These are phyloP conservation scores for Laticauda laticaudata DNA, from an alignment of 2,113 vertebrate genomes.

Conservation along the genomic window DNA sequence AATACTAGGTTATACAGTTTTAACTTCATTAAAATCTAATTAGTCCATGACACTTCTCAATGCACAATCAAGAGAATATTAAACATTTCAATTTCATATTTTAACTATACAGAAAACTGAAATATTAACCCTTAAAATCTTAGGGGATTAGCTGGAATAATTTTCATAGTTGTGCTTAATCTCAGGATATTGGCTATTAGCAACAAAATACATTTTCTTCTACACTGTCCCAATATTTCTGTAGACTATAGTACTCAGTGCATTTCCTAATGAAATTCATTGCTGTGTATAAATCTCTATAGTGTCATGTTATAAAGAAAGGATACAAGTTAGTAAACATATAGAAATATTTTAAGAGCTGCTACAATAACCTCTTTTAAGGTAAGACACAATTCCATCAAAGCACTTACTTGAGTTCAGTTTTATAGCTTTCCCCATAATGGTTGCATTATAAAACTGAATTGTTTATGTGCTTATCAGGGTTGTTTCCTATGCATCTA, in stretches of 20 bases:
- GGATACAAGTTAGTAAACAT: slow-evolving; percentile 67
- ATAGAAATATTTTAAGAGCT: slow-evolving; percentile 58
- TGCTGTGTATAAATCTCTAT: slow-evolving; percentile 62
- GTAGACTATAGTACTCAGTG: slow-evolving; percentile 75
- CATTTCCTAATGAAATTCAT: slow-evolving; percentile 74
- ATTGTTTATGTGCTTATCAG: slow-evolving; percentile 43
- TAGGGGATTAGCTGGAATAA: slow-evolving; percentile 64
- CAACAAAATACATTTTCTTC: slow-evolving; percentile 76
- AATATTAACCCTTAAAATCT: slow-evolving; percentile 67
- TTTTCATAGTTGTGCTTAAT: slow-evolving; percentile 74
- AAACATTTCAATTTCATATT: slow-evolving; percentile 64
- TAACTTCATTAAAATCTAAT: slow-evolving; percentile 64
- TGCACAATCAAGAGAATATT: slow-evolving; percentile 55
- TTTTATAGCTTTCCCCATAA: slow-evolving; percentile 23
- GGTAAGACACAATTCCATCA: slow-evolving; percentile 19
- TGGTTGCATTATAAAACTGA: background rate
- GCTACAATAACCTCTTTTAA: slow-evolving; percentile 50
- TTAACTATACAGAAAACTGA: slow-evolving; percentile 67
- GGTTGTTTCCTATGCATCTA: background rate
- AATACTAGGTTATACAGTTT: slow-evolving; percentile 54
- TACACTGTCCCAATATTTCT: slow-evolving; percentile 58
- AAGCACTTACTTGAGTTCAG: slow-evolving; percentile 20
- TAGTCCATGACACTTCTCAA: slow-evolving; percentile 62
- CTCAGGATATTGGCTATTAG: slow-evolving; percentile 71
- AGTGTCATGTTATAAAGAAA: slow-evolving; percentile 64